Percentiles rank a stretch among this genome's conserved stretches.
These are phyloP conservation scores for Laticauda laticaudata DNA, from an alignment of 2,113 vertebrate species.

Conservation along the genomic window DNA sequence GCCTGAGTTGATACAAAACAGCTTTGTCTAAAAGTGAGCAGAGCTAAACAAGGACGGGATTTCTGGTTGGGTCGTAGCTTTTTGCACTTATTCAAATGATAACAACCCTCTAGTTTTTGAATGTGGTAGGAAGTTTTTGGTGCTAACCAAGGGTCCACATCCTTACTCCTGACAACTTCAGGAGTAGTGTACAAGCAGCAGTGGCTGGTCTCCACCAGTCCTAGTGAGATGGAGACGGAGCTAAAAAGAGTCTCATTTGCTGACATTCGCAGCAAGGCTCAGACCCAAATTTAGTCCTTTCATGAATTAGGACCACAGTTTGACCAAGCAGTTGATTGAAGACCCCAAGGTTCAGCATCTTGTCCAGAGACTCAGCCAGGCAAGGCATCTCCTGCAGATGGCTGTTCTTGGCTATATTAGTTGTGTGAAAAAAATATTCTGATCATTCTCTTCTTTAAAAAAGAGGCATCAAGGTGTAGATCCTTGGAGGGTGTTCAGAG, in stretches of 20 bases:
- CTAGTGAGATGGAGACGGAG: not conserved
- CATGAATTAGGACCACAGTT: too few relatives aligned
- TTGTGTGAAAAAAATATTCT: not conserved
- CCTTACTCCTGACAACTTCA: not conserved
- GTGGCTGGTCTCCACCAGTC: not conserved
- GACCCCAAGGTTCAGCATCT: not conserved
- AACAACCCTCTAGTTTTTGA: too few relatives aligned
- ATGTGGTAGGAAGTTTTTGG: too few relatives aligned
- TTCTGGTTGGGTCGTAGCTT: too few relatives aligned
- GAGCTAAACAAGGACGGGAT: too few relatives aligned
- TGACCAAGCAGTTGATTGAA: too few relatives aligned
- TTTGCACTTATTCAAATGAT: too few relatives aligned
- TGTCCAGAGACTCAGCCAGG: not conserved
- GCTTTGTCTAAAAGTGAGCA: too few relatives aligned
- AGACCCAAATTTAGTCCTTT: too few relatives aligned
- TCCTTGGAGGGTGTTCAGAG: not conserved
- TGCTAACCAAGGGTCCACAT: not conserved
- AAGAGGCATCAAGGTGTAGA: too few relatives aligned
- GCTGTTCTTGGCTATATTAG: not conserved
- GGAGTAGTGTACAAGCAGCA: not conserved
- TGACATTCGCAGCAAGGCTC: too few relatives aligned
- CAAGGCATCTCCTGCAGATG: not conserved
- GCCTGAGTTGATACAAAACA: too few relatives aligned
- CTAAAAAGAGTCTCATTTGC: not conserved
- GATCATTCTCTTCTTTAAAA: not conserved